These are phyloP conservation scores for Dasypus novemcinctus DNA, from an alignment of 2,113 vertebrate genomes.

Conservation along the genomic window DNA sequence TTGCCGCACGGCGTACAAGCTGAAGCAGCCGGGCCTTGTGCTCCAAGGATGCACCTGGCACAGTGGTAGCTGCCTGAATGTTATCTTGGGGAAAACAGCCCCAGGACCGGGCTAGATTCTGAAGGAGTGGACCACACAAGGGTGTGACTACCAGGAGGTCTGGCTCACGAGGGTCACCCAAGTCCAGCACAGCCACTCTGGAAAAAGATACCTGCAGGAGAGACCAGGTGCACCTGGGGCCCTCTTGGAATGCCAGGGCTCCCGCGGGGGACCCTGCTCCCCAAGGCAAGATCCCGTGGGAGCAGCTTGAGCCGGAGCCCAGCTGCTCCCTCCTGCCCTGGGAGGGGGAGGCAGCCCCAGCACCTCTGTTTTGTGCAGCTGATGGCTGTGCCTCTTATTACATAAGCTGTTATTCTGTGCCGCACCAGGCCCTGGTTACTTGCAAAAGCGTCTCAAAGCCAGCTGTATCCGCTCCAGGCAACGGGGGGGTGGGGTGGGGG, in stretches of 20 bases:
- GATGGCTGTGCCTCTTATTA: conserved; percentile 54
- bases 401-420: conserved; percentile 73
- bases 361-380: background rate
- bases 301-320: background rate
- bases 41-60: no score
- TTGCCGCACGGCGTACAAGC: background rate
- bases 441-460: conserved; percentile 75
- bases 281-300: background rate
- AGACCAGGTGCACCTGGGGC: background rate
- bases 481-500: conserved; percentile 47
- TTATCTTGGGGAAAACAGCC: background rate
- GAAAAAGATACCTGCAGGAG: background rate
- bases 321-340: background rate
- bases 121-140: background rate
- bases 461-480: conserved; percentile 78
- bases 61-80: background rate
- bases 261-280: background rate
- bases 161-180: background rate
- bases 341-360: background rate
- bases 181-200: background rate
- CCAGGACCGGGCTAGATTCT: background rate
- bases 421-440: conserved; percentile 59
- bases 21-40: background rate
- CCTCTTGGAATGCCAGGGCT: background rate
- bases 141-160: background rate